Evolutionary conservation across 2,888 invertebrate genomes (phyloP).

Genomic region (Isotomurus palustris): DNA sequence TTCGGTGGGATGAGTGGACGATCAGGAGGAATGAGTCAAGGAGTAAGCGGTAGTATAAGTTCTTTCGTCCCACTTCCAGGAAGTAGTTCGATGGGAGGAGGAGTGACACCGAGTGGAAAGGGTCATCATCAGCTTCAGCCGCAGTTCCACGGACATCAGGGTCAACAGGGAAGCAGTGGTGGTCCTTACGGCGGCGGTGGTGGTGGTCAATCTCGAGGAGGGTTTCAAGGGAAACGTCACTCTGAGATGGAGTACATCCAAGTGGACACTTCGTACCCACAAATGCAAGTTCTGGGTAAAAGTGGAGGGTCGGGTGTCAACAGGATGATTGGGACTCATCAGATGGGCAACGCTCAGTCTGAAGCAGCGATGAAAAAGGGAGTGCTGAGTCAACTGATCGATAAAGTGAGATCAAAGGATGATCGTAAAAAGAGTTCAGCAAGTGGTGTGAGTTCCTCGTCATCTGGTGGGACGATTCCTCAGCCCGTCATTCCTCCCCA

Average conservation of each 20-base stretch:
- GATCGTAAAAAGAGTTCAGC: constrained; percentile 45
- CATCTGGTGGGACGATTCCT: constrained; percentile 32
- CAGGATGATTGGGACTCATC: neutral
- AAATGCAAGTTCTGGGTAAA: constrained; percentile 3
- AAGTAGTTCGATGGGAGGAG: constrained; percentile 1
- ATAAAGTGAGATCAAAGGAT: constrained; percentile 52
- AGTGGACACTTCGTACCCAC: constrained; percentile 41
- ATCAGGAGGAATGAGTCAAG: constrained; percentile 46
- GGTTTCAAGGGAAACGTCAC: constrained; percentile 9
- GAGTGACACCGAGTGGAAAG: no score
- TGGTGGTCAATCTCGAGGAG: no score
- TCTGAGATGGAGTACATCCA: constrained; percentile 44
- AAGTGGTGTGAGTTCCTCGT: constrained; percentile 37
- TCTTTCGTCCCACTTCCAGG: constrained; percentile 31
- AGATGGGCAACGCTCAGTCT: neutral
- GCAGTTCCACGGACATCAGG: constrained; percentile 2
- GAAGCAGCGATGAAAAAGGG: constrained; percentile 47
- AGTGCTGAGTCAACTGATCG: constrained; percentile 57
- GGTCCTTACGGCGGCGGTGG: no score
- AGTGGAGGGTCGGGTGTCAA: neutral
- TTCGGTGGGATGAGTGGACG: constrained; percentile 33
- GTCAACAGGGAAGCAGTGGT: neutral
- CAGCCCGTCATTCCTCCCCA: constrained; percentile 26
- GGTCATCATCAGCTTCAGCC: constrained; percentile 9
- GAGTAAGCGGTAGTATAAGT: constrained; percentile 30